Evolutionary conservation across 2,113 vertebrate species (phyloP).

Genomic region (Eulemur rufifrons): DNA sequence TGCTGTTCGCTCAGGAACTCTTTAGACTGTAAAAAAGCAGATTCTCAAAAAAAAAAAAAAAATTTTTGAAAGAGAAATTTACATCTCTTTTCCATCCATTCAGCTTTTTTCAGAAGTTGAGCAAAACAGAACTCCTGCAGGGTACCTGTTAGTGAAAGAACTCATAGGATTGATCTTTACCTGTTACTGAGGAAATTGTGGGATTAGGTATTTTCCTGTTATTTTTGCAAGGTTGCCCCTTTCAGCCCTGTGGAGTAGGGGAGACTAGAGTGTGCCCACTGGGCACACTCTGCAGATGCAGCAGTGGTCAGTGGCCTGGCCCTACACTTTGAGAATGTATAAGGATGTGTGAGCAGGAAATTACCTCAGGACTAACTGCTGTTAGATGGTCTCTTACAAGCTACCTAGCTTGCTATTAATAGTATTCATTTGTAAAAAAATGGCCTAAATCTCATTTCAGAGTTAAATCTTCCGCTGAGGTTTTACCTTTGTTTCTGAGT

Average conservation of each 20-base stretch:
- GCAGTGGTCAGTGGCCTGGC: neutral
- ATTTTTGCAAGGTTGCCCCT: no score
- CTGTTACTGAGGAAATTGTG: no score
- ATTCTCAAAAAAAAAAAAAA: no score
- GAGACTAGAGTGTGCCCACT: neutral
- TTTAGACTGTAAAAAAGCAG: no score
- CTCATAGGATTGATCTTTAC: no score
- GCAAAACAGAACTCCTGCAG: no score
- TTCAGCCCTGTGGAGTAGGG: neutral
- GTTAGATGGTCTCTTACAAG: neutral
- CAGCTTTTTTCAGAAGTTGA: no score
- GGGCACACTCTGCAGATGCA: neutral
- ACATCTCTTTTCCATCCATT: no score
- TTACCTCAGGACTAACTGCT: neutral
- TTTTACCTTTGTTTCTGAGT: constrained; percentile 9
- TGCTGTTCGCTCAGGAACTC: no score
- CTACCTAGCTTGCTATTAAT: neutral
- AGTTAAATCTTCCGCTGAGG: neutral
- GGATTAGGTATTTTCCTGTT: no score
- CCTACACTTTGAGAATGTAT: neutral
- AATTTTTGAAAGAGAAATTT: no score
- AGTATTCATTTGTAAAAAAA: constrained; percentile 22
- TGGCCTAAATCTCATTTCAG: neutral
- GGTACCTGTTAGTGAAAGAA: no score
- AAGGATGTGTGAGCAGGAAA: neutral